Evolutionary conservation across 2,888 invertebrate species (phyloP), one percentile per base, ranked within the genome.

Genomic region (Lordiphosa andalusiaca): DNA sequence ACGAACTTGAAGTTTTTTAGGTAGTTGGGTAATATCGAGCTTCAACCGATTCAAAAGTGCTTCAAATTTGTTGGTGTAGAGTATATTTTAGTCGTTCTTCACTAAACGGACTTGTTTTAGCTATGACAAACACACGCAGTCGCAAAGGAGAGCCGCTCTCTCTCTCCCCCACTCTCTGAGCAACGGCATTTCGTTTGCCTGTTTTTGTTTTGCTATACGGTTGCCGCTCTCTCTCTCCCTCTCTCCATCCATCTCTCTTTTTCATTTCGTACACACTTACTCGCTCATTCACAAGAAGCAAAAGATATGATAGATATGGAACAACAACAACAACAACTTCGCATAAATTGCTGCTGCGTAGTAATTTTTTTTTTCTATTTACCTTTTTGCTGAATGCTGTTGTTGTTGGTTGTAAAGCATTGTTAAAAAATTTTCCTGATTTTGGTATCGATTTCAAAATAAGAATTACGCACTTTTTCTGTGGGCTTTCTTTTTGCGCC

Each of bases 261-360:
- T 16, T 16, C 7, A 10, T 44, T 16, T 44, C 9, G 10, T 23
- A 21, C 48, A 33, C 36, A 60, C 71, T 71, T 60, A 54, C 53
- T 61, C 72, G 66, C 74, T 74, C 74, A 74, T 74, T 74, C 74
- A 74, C 77, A 74, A 74, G 76, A 68, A 63, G 68, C 71, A 71
- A 57, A 69, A 78, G 78, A 84, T 78, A 78, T 78, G 78, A 84
- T 78, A 84, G 82, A 84, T 78, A 78, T 78, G 78, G 71, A 77
- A 77, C 82, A 76, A 68, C 73, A 74, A 71, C 69, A 72, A 63
- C 53, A 53, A 48, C 64, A 73, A 75, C 72, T 69, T 66, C 67
- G 80, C 80, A 80, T 80, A 80, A 80, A 80, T 80, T 84, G 84
- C 84, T 80, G 80, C 80, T 80, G 80, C 80, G 80, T 80, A 80